A percentile compares a stretch with the other conserved stretches of the same genome.
Conservation (phyloP, 2,888 invertebrate species). For the Aethes cnicana region DNA sequence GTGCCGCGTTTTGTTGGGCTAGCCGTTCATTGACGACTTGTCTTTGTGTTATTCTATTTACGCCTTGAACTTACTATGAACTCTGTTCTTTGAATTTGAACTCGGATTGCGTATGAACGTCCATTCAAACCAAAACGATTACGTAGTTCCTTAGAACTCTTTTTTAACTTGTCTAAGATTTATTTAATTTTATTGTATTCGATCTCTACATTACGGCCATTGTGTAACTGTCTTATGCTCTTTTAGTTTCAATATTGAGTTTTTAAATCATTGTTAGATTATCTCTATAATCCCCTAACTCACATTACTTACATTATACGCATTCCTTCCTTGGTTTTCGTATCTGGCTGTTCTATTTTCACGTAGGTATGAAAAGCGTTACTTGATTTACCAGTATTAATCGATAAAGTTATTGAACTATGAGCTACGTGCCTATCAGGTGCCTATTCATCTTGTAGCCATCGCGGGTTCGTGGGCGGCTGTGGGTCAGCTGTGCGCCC, state of each 20-base stretch:
- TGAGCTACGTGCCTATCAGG: too few species aligned
- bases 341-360: background rate
- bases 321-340: too few species aligned
- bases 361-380: too few species aligned
- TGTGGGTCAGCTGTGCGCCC: conserved; percentile 32
- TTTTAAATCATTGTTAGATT: too few species aligned
- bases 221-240: too few species aligned
- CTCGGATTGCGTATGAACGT: background rate
- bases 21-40: conserved; percentile 15
- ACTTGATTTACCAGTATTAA: too few species aligned
- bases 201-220: background rate
- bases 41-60: conserved; percentile 10
- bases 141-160: conserved; percentile 15
- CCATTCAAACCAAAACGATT: background rate
- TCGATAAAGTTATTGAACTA: conserved; percentile 20
- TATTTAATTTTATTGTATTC: background rate
- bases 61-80: background rate
- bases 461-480: conserved; percentile 16
- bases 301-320: too few species aligned
- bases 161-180: conserved; percentile 6
- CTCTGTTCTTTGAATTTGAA: conserved; percentile 8
- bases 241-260: too few species aligned
- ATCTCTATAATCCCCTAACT: too few species aligned
- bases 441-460: conserved; percentile 30
- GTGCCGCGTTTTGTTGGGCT: background rate